Evolutionary conservation across 2,888 invertebrate species (phyloP), one percentile per base, ranked within the genome.

Genomic region (Phasia obesa): DNA sequence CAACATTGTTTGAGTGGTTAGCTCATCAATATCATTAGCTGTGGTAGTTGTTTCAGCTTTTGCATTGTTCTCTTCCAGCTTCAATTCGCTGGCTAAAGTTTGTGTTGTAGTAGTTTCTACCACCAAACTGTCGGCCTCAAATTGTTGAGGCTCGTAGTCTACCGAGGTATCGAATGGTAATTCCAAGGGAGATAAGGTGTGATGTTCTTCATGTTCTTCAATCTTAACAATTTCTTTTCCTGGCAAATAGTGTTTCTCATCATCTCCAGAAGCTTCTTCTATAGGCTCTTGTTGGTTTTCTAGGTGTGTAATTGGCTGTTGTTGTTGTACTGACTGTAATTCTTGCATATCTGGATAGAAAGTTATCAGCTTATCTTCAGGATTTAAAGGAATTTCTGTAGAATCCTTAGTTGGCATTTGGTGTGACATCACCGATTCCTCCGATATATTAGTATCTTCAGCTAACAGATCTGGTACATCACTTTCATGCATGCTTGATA

Each of bases 1-100:
- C 55, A 90, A 76, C 90, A 91, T 89, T 2, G 91, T 91, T 77
- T 90, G 91, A 1, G 90, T 92, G 35, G 92, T 91, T 47, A 90
- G 87, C 81, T 90, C 90, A 0, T 88, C 86, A 55, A 88, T 89
- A 42, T 88, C 89, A 2, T 87, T 87, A 2, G 89, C 88, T 59
- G 88, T 88, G 11, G 88, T 89, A 9, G 90, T 89, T 11, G 87
- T 87, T 15, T 86, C 87, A 23, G 87, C 85, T 19, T 82, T 75
- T n/a, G 79, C 85, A 0, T 31, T 59, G 27, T 70, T 71, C 0
- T 55, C 57, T 42, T 70, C 81, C 0, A 51, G 51, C 3, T 69
- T 67, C 4, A 47, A 57, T 2, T 76, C 60, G 60, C 35, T 74
- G 2, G 62, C 38, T 9, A 62, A 11, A n/a, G 64, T n/a, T n/a